Evolutionary conservation across 2,113 vertebrate genomes (phyloP).

Genomic region (Crotalus tigris): DNA sequence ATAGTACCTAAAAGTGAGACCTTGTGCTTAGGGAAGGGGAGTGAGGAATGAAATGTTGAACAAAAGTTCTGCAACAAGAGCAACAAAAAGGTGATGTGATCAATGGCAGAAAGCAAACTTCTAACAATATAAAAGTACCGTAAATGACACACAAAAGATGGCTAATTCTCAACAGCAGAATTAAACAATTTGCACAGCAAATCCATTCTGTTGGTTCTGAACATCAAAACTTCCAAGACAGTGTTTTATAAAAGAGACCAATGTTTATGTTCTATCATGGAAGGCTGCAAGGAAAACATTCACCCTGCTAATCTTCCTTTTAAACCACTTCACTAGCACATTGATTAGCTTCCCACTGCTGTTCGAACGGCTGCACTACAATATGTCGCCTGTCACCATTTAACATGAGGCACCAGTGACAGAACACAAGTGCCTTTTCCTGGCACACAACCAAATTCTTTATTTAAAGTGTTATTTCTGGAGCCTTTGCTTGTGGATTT

Average conservation of each 20-base stretch:
- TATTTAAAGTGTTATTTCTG: slow-evolving; percentile 37
- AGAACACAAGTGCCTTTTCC: slow-evolving; percentile 28
- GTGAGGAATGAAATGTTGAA: neutral
- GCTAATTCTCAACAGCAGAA: neutral
- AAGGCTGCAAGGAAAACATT: slow-evolving; percentile 34
- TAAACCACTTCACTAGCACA: slow-evolving; percentile 26
- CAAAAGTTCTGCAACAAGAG: neutral
- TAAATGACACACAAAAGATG: neutral
- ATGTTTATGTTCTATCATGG: slow-evolving; percentile 25
- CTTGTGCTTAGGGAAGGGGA: neutral
- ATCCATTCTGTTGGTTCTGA: slow-evolving; percentile 9
- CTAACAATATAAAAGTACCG: neutral
- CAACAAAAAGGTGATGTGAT: neutral
- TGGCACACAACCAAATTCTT: slow-evolving; percentile 36
- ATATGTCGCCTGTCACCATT: slow-evolving; percentile 10
- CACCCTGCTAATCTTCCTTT: slow-evolving; percentile 33
- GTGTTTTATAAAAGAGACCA: slow-evolving; percentile 22
- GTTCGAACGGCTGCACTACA: neutral
- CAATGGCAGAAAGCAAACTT: neutral
- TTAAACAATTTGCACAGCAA: neutral
- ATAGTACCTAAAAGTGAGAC: neutral
- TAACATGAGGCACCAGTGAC: slow-evolving; percentile 31
- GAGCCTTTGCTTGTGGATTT: slow-evolving; percentile 27
- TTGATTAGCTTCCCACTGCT: neutral
- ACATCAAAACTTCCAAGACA: neutral